These are phyloP conservation scores for Druon quercuslanigerum DNA, from an alignment of 1,140 invertebrate species.

Conservation along the genomic window DNA sequence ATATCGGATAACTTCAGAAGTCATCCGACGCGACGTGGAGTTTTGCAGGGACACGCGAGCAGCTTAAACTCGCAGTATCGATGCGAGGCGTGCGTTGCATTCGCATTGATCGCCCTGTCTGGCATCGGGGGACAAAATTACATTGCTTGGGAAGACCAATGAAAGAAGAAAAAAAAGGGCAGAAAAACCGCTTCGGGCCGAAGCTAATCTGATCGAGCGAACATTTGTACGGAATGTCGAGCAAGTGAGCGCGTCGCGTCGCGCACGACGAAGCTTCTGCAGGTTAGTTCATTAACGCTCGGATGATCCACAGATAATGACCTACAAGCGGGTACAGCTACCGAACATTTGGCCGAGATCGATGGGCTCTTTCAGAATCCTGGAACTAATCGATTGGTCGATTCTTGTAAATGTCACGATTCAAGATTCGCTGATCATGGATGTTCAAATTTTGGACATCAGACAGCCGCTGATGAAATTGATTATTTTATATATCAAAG, in stretches of 20 bases:
- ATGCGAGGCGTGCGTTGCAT: slow-evolving; percentile 3
- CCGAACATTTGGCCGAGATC: slow-evolving; percentile 42
- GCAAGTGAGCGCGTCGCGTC: slow-evolving; percentile 50
- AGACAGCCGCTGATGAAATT: no score
- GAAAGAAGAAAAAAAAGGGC: not conserved
- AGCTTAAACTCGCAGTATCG: not conserved
- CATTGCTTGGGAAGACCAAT: not conserved
- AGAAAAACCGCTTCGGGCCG: not conserved
- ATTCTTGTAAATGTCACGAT: slow-evolving; percentile 21
- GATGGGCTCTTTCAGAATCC: slow-evolving; percentile 22
- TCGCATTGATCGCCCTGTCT: not conserved
- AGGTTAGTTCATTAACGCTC: slow-evolving; percentile 60
- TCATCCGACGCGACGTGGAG: not conserved
- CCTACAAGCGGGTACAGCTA: slow-evolving; percentile 53
- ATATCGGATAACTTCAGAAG: not conserved
- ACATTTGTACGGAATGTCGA: slow-evolving; percentile 68
- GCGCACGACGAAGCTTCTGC: slow-evolving; percentile 43
- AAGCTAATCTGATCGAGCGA: slow-evolving; percentile 60
- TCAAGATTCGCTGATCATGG: no score
- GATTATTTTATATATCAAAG: no score
- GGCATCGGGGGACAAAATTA: not conserved
- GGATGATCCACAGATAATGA: slow-evolving; percentile 60
- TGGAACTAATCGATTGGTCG: slow-evolving; percentile 18
- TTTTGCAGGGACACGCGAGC: slow-evolving; percentile 2
- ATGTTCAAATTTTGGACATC: no score